Conservation (phyloP, 2,888 invertebrate species). For the Galerucella nymphaeae region DNA sequence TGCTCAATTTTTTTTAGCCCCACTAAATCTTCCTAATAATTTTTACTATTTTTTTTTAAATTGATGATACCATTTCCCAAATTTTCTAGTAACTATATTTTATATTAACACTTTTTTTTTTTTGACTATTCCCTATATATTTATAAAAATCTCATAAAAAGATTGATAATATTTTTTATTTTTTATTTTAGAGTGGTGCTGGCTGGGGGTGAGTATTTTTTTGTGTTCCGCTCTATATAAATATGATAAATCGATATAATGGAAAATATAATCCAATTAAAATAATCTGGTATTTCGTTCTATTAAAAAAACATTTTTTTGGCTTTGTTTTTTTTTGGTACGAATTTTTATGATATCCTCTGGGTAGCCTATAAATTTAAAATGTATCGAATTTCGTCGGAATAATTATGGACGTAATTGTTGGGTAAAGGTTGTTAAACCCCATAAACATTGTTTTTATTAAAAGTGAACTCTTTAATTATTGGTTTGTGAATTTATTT, state of each 20-base stretch:
- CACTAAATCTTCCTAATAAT: too few relatives aligned
- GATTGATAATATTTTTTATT: conserved; percentile 12
- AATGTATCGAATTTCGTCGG: neutral
- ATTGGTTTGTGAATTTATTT: neutral
- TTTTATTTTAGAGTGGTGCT: conserved; percentile 24
- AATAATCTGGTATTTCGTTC: neutral
- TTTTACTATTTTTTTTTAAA: too few relatives aligned
- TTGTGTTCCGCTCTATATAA: neutral
- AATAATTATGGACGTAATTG: conserved; percentile 1
- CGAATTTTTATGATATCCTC: conserved; percentile 3
- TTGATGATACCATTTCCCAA: too few relatives aligned
- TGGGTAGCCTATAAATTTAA: neutral
- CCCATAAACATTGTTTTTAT: neutral
- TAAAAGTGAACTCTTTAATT: neutral
- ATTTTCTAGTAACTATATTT: too few relatives aligned
- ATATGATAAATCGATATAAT: neutral
- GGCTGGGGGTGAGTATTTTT: conserved; percentile 12
- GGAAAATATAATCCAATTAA: neutral
- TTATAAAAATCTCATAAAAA: neutral
- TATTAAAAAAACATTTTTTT: neutral
- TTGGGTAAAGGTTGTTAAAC: neutral
- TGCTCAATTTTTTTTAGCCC: too few relatives aligned
- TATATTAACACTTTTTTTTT: too few relatives aligned
- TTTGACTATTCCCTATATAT: too few relatives aligned
- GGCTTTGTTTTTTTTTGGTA: neutral